Percentiles rank a stretch among this genome's conserved stretches.
These are phyloP conservation scores for Tetramorium simillimum DNA, from an alignment of 1,140 invertebrate genomes.

Conservation along the genomic window DNA sequence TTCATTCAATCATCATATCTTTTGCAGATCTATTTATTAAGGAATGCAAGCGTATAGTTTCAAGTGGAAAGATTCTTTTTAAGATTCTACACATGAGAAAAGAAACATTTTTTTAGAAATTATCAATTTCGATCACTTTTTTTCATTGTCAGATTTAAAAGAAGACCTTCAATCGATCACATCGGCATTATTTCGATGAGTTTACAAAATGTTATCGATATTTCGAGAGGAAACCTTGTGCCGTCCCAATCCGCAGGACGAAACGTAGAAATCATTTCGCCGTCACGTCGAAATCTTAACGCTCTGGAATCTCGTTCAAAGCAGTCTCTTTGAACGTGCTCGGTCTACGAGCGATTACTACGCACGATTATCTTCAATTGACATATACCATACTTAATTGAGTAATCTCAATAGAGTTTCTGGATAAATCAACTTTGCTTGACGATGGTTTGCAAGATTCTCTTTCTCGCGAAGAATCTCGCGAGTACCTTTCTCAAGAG, in stretches of 20 bases:
- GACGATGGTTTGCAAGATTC: constrained; percentile 57
- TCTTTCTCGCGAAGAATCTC: neutral
- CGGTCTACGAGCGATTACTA: constrained; percentile 25
- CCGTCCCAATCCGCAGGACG: neutral
- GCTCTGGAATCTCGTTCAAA: neutral
- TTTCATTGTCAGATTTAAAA: neutral
- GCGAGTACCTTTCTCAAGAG: neutral
- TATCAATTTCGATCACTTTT: neutral
- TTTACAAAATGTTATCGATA: neutral
- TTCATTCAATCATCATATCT: neutral
- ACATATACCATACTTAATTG: constrained; percentile 72
- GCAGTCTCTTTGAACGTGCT: constrained; percentile 1
- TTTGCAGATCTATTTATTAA: neutral
- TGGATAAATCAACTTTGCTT: constrained; percentile 77
- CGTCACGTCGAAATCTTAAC: neutral
- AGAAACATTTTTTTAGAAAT: neutral
- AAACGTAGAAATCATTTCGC: constrained; percentile 9
- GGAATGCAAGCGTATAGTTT: too few species aligned
- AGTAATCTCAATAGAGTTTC: constrained; percentile 80
- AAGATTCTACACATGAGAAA: neutral
- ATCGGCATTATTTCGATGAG: neutral
- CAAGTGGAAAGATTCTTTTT: neutral
- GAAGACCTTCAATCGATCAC: neutral
- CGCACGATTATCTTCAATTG: constrained; percentile 77
- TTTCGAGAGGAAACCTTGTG: neutral